These are phyloP conservation scores for Hemicentrotus pulcherrimus DNA, from an alignment of 35 echinoderm and acorn worm species.

Conservation along the genomic window DNA sequence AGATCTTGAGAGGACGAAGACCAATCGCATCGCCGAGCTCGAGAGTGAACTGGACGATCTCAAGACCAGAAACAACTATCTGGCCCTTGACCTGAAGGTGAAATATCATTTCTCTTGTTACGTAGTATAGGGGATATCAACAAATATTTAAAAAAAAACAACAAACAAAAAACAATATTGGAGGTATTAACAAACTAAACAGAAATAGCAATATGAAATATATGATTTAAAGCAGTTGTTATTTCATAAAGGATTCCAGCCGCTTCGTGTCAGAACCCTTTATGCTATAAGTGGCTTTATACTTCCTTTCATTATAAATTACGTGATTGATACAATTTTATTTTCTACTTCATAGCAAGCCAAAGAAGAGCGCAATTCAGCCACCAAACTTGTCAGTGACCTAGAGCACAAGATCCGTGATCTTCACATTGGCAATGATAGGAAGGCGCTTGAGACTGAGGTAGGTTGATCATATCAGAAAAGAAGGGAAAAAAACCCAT, in stretches of 20 bases:
- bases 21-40: neutral
- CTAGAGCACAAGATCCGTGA: constrained; percentile 7
- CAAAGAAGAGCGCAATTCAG: neutral
- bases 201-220: no score
- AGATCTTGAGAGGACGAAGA: neutral
- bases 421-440: neutral
- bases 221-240: no score
- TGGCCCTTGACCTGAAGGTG: constrained; percentile 11
- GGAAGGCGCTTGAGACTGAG: neutral
- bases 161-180: neutral
- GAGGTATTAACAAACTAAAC: no score
- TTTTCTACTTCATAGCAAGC: neutral
- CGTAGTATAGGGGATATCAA: neutral
- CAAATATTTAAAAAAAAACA: no score
- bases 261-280: neutral
- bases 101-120: neutral
- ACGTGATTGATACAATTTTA: neutral
- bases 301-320: neutral
- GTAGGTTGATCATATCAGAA: neutral
- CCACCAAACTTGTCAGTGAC: neutral
- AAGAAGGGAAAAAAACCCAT: neutral
- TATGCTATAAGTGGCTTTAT: no score
- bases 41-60: neutral
- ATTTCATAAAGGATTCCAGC: neutral
- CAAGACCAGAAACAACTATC: neutral